Conservation (phyloP, 2,888 invertebrate genomes). For the Xanthostigma xanthostigma region DNA sequence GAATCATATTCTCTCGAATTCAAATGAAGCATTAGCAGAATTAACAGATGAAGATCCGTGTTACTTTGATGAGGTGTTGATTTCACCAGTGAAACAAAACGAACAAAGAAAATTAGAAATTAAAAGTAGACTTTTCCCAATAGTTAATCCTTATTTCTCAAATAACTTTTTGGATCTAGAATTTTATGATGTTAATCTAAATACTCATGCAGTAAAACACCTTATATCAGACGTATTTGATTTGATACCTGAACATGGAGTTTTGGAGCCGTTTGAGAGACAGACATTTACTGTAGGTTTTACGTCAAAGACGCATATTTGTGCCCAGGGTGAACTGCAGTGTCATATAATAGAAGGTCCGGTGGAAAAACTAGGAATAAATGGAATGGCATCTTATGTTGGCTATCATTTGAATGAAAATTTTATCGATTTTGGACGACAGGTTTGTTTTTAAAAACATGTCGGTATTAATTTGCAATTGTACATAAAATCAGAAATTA, state of each 20-base stretch:
- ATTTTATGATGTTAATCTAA: too few species aligned
- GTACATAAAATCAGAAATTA: too few species aligned
- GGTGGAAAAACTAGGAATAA: constrained; percentile 32
- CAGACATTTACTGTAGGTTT: constrained; percentile 35
- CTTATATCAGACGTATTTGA: constrained; percentile 29
- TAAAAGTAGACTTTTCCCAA: too few species aligned
- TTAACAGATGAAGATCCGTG: too few species aligned
- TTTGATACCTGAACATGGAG: constrained; percentile 33
- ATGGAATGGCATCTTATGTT: constrained; percentile 35
- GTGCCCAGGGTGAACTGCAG: constrained; percentile 30
- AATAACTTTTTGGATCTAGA: too few species aligned
- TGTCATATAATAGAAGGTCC: constrained; percentile 43
- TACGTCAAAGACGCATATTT: constrained; percentile 29
- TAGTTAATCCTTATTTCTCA: too few species aligned
- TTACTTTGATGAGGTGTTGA: too few species aligned
- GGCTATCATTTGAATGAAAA: constrained; percentile 31
- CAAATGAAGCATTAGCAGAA: too few species aligned
- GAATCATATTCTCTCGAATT: too few species aligned
- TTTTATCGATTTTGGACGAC: constrained; percentile 26
- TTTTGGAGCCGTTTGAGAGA: constrained; percentile 34
- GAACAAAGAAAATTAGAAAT: too few species aligned
- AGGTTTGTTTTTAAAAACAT: constrained; percentile 16
- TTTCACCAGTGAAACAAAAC: too few species aligned
- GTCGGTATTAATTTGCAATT: too few species aligned
- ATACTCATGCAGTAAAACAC: neutral